Base-by-base conservation (phyloP, 2,797 vertebrate genomes). In the Macroramphosus scolopax region DNA sequence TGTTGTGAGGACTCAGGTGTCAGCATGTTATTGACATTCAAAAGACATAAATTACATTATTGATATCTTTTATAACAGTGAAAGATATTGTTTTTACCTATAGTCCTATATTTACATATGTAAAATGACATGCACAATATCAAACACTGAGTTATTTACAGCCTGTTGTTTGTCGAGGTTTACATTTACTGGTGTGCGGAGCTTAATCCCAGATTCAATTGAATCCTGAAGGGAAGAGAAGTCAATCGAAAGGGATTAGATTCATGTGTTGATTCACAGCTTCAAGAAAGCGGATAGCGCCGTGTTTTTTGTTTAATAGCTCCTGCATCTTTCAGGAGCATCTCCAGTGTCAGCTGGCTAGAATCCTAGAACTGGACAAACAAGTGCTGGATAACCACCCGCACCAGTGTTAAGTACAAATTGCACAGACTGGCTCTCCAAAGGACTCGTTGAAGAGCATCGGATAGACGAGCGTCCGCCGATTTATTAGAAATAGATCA, bases 381-480 rank as follows among this genome's bases (percentile, higher is more conserved):
- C 70, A 65, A 82, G 78, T 45, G 66, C 47, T 44, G 76, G 78
- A 86, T 90, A 87, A 88, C 88, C 85, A 89, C 87, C 73, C 57
- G 33, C 75, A 52, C 50, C 68, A 63, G 75, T 88, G 87, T 89
- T 88, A 89, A 87, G 75, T 90, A 91, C 88, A 91, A 91, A 91
- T 89, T 83, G 87, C 77, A 60, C 49, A 55, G 72, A 74, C 70
- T 28, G n/a, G 61, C 44, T 57, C 62, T 53, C 84, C 72, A 83
- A 86, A 84, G 72, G 78, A 79, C 45, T 50, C 72, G 80, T 80
- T n/a, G n/a, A n/a, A n/a, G n/a, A n/a, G 67, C 83, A 80, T 81
- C 78, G 78, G 76, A 72, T 43, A 10, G 18, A 57, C 64, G 51
- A 58, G 63, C 62, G 68, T 63, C 53, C 32, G 44, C 41, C 39